Evolutionary conservation across 2,797 vertebrate genomes (phyloP).

Genomic region (Molothrus aeneus): DNA sequence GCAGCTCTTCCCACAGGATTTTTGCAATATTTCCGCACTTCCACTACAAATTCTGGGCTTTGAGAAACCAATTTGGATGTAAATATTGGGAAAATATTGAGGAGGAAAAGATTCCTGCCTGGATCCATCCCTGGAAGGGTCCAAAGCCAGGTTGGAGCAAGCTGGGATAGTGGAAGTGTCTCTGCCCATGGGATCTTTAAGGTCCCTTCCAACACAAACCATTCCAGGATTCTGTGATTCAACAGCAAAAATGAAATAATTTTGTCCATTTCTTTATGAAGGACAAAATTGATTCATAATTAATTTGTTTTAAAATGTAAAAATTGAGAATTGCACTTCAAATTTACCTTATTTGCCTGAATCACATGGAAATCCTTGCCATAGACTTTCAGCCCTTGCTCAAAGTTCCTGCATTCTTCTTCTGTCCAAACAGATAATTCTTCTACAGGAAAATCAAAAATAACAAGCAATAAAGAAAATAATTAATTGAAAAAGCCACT

Average conservation of each 20-base stretch:
- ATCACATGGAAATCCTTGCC: slow-evolving; percentile 96
- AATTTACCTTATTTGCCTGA: slow-evolving; percentile 94
- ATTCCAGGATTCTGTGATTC: too few relatives aligned
- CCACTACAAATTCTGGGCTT: background rate
- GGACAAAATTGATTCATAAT: background rate
- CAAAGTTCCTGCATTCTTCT: slow-evolving; percentile 96
- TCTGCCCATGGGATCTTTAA: background rate
- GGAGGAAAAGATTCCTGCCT: background rate
- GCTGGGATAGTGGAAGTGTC: background rate
- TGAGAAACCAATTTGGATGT: background rate
- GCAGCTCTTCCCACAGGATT: background rate
- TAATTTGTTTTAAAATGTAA: background rate
- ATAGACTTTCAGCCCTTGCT: slow-evolving; percentile 93
- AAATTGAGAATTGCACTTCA: background rate
- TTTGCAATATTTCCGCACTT: background rate
- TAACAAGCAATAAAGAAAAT: background rate
- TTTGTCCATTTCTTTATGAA: background rate
- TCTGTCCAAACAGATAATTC: slow-evolving; percentile 96
- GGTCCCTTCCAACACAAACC: too few relatives aligned
- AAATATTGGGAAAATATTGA: background rate
- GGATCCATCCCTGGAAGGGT: background rate
- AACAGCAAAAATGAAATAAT: background rate
- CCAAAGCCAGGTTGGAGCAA: background rate
- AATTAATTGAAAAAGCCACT: background rate
- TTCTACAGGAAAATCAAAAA: slow-evolving; percentile 76